Conservation (phyloP, 64 coral and sea anemone genomes). For the Actinia tenebrosa region DNA sequence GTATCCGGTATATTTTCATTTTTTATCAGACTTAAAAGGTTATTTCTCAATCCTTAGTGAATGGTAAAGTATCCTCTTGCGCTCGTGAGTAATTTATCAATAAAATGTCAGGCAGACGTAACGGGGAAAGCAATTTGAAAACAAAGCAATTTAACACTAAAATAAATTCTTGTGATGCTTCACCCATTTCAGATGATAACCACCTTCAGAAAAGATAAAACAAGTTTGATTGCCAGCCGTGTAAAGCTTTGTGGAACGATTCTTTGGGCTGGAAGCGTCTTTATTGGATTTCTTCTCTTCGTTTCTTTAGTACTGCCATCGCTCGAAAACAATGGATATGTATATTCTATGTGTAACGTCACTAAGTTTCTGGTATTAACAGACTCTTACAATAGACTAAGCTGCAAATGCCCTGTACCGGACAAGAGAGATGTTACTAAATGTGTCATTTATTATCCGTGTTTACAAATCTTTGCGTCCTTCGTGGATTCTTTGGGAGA, state of each 20-base stretch:
- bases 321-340: slow-evolving; percentile 7
- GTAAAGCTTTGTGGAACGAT: slow-evolving; percentile 18
- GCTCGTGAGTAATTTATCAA: too few species aligned
- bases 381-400: not conserved
- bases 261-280: not conserved
- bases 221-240: not conserved
- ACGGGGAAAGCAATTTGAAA: too few species aligned
- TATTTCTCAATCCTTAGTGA: too few species aligned
- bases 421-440: not conserved
- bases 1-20: too few species aligned
- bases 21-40: too few species aligned
- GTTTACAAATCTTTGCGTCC: slow-evolving; percentile 5
- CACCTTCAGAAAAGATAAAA: not conserved
- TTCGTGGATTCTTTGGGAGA: not conserved
- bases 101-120: too few species aligned
- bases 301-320: not conserved
- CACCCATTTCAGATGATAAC: not conserved
- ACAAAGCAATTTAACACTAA: not conserved
- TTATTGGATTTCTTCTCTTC: slow-evolving; percentile 3
- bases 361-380: not conserved
- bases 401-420: not conserved
- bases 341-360: not conserved
- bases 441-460: slow-evolving; percentile 29
- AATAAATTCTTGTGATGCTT: not conserved
- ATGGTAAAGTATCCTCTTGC: too few species aligned